Conservation (phyloP, 2,113 vertebrate genomes). For the Illadopsis cleaveri region DNA sequence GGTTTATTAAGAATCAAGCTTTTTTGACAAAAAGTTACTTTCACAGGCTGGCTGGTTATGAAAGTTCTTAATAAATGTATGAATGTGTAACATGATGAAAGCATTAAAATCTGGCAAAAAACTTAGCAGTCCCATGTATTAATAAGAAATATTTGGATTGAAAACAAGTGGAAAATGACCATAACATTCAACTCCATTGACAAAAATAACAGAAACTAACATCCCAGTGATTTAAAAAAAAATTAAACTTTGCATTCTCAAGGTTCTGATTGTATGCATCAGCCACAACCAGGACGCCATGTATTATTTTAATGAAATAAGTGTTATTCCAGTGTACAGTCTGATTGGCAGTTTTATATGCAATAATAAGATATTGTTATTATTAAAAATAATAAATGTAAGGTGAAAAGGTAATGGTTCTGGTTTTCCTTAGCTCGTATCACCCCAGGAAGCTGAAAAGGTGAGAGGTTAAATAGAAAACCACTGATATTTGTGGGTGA, state of each 20-base stretch:
- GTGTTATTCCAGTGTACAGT: not conserved
- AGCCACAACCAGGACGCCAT: not conserved
- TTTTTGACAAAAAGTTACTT: not conserved
- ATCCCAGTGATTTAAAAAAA: not conserved
- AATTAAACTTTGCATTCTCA: not conserved
- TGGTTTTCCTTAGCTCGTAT: not conserved
- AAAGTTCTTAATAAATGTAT: not conserved
- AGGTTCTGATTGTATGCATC: not conserved
- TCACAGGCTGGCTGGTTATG: not conserved
- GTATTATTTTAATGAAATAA: not conserved
- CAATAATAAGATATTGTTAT: not conserved
- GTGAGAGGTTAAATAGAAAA: not conserved
- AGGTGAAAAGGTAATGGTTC: not conserved
- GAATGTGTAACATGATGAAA: not conserved
- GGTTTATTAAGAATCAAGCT: not conserved
- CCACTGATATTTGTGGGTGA: not conserved
- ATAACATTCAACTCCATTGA: not conserved
- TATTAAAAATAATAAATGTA: not conserved
- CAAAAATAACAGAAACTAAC: not conserved
- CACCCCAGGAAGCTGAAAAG: not conserved
- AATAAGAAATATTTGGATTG: not conserved
- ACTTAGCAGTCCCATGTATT: not conserved
- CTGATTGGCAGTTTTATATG: not conserved
- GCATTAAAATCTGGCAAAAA: not conserved
- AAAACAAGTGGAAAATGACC: not conserved